These are phyloP conservation scores for Elephas maximus DNA, from an alignment of 2,113 vertebrate species.

Conservation along the genomic window DNA sequence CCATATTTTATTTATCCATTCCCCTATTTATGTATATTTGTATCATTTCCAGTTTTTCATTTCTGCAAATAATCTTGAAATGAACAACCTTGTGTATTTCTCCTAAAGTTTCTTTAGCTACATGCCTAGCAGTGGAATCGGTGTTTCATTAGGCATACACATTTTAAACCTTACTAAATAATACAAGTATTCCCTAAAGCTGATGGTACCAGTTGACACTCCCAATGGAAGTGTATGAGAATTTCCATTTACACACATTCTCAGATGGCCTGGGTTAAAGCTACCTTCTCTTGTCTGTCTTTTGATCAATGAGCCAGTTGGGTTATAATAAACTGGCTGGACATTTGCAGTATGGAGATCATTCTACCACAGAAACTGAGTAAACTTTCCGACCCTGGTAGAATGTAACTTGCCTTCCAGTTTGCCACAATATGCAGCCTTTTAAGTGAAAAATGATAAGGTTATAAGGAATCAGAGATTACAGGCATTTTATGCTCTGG, in stretches of 20 bases:
- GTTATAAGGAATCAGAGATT: slow-evolving; percentile 28
- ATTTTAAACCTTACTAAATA: not conserved
- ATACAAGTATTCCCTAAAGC: not conserved
- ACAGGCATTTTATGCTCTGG: not conserved
- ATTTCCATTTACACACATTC: not conserved
- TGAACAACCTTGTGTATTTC: not conserved
- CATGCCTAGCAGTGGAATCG: not conserved
- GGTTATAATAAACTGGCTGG: not conserved
- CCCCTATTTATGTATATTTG: not conserved
- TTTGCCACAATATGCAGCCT: not conserved
- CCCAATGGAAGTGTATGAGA: not conserved
- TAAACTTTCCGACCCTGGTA: not conserved
- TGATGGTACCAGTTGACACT: not conserved
- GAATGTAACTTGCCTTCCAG: not conserved
- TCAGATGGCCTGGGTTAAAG: not conserved
- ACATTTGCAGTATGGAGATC: slow-evolving; percentile 15
- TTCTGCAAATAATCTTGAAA: slow-evolving; percentile 45
- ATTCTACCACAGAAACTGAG: not conserved
- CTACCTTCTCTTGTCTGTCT: slow-evolving; percentile 19
- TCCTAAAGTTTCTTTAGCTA: not conserved
- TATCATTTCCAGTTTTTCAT: not conserved
- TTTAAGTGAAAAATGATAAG: slow-evolving; percentile 52
- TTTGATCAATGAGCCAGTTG: not conserved
- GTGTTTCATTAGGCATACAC: not conserved
- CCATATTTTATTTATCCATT: slow-evolving; percentile 6